Conservation (phyloP, 2,888 invertebrate species). For the Dryocosmus kuriphilus region DNA sequence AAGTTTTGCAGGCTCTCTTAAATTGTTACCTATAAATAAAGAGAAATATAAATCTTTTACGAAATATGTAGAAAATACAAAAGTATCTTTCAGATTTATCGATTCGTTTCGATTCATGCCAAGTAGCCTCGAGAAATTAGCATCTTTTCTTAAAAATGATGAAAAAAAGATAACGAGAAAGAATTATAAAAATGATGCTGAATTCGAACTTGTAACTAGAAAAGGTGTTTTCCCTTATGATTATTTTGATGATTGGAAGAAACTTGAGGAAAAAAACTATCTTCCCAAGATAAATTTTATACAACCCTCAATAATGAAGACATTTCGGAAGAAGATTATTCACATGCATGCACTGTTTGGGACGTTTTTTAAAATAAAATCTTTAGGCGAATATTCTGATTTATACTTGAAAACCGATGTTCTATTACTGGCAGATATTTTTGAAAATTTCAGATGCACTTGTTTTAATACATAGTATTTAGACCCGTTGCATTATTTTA, state of each 20-base stretch:
- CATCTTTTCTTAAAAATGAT: no score
- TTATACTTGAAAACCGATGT: neutral
- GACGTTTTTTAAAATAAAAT: slow-evolving; percentile 61
- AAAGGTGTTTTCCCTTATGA: no score
- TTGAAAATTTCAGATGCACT: slow-evolving; percentile 50
- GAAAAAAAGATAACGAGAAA: neutral
- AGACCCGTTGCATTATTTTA: slow-evolving; percentile 49
- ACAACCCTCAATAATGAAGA: neutral
- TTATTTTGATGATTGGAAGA: no score
- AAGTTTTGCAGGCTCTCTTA: slow-evolving; percentile 51
- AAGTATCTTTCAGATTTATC: slow-evolving; percentile 38
- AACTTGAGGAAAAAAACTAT: no score
- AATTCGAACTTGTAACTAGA: neutral
- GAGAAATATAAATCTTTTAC: no score
- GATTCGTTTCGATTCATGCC: slow-evolving; percentile 43
- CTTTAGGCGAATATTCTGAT: slow-evolving; percentile 66
- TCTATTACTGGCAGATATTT: slow-evolving; percentile 50
- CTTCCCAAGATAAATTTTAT: neutral
- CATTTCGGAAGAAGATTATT: slow-evolving; percentile 44
- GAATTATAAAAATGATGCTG: neutral
- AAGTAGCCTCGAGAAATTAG: slow-evolving; percentile 40
- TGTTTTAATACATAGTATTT: slow-evolving; percentile 45
- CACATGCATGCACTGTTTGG: slow-evolving; percentile 67
- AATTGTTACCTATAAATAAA: slow-evolving; percentile 63
- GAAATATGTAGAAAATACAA: no score